Conservation (phyloP, 2,797 vertebrate species). For the Monodelphis domestica region DNA sequence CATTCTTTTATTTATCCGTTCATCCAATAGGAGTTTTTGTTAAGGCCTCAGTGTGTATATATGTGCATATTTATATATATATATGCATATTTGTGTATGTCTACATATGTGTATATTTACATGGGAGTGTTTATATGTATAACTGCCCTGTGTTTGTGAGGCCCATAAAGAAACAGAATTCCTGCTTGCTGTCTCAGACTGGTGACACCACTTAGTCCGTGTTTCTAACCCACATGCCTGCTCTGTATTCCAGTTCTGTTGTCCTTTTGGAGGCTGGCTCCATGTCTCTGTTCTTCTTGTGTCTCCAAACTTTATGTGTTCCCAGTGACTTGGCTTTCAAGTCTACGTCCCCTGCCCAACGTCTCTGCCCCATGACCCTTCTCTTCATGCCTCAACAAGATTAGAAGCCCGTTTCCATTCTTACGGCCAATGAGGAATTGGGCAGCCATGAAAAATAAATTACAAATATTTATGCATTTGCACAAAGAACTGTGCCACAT, state of each 20-base stretch:
- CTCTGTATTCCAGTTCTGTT: background rate
- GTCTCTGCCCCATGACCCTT: background rate
- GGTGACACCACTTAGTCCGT: background rate
- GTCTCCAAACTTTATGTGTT: background rate
- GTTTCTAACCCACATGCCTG: background rate
- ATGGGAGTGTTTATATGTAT: too few relatives aligned
- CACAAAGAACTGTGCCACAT: background rate
- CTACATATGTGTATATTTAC: fast-evolving
- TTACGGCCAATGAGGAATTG: background rate
- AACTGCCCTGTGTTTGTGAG: background rate
- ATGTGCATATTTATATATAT: background rate
- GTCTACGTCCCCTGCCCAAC: background rate
- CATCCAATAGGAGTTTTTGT: background rate
- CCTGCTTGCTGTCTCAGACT: too few relatives aligned
- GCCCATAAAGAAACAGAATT: background rate
- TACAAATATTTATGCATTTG: background rate
- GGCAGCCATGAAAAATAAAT: background rate
- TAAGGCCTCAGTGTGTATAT: background rate
- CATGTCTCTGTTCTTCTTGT: background rate
- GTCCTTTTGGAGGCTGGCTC: background rate
- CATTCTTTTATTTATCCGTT: background rate
- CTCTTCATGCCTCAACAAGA: background rate
- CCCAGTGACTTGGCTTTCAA: background rate
- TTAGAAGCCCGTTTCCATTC: background rate
- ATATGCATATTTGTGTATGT: fast-evolving